Evolutionary conservation across 2,888 invertebrate species (phyloP).

Genomic region (Drosophila koepferae): DNA sequence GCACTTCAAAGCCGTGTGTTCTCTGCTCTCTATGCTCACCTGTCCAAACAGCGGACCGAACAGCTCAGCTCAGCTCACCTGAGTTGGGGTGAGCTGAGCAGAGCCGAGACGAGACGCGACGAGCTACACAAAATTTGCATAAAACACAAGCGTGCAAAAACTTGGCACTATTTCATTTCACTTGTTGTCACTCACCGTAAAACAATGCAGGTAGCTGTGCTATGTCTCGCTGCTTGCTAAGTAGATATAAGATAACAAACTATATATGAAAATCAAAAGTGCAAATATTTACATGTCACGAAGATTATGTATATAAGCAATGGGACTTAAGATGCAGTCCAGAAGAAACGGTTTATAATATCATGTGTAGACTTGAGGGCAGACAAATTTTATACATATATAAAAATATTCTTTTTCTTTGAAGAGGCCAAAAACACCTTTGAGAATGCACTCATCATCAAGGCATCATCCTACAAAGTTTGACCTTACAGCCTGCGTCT

Average conservation of each 20-base stretch:
- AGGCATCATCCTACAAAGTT: too few species aligned
- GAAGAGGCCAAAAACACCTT: too few species aligned
- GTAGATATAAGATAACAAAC: neutral
- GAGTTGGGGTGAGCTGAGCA: constrained; percentile 46
- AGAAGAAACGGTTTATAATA: too few species aligned
- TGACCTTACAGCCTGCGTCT: too few species aligned
- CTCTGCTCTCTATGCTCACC: constrained; percentile 51
- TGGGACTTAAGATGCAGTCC: too few species aligned
- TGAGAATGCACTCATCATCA: too few species aligned
- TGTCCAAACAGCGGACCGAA: constrained; percentile 63
- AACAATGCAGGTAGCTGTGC: neutral
- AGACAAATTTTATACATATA: too few species aligned
- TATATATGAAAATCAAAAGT: neutral
- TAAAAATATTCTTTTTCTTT: too few species aligned
- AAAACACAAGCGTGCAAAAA: constrained; percentile 72
- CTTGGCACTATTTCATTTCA: constrained; percentile 71
- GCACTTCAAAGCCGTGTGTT: constrained; percentile 71
- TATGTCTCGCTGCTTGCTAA: neutral
- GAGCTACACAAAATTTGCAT: constrained; percentile 63
- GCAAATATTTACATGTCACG: neutral
- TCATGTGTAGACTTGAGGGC: too few species aligned
- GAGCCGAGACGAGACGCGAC: constrained; percentile 15
- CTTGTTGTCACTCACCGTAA: constrained; percentile 25
- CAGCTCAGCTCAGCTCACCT: constrained; percentile 61
- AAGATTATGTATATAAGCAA: too few species aligned